phyloP scores from a whole-genome alignment of 2,888 invertebrate species.

The Rutpela maculata region DNA sequence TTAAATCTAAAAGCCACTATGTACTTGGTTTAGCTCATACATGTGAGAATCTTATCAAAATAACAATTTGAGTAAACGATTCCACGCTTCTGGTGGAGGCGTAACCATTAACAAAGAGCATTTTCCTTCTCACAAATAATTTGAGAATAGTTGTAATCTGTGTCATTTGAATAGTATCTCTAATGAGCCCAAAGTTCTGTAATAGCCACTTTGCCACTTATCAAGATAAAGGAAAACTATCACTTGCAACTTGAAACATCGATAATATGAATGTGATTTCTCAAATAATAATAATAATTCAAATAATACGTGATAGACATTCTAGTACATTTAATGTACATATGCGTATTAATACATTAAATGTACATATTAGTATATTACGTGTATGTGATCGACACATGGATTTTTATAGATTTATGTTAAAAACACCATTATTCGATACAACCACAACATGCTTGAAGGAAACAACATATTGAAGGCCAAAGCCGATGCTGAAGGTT shows the following conservation, averaged over 20 bases:
- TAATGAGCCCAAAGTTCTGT: not conserved
- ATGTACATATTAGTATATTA: too few relatives aligned
- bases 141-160: not conserved
- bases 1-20: constrained; percentile 21
- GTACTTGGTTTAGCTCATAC: constrained; percentile 1
- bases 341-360: too few relatives aligned
- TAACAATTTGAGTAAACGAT: constrained; percentile 24
- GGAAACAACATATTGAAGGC: too few relatives aligned
- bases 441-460: too few relatives aligned
- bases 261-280: not conserved
- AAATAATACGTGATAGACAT: too few relatives aligned
- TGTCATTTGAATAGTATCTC: not conserved
- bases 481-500: too few relatives aligned
- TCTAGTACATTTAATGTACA: too few relatives aligned
- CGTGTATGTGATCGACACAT: too few relatives aligned
- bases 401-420: too few relatives aligned
- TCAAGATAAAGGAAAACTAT: not conserved
- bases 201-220: not conserved
- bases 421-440: too few relatives aligned
- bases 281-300: too few relatives aligned
- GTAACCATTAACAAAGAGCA: not conserved
- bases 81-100: not conserved
- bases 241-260: not conserved
- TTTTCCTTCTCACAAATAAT: not conserved
- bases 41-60: constrained; percentile 21